Conservation (phyloP, 2,113 vertebrate genomes). For the Pelmatolapia mariae region DNA sequence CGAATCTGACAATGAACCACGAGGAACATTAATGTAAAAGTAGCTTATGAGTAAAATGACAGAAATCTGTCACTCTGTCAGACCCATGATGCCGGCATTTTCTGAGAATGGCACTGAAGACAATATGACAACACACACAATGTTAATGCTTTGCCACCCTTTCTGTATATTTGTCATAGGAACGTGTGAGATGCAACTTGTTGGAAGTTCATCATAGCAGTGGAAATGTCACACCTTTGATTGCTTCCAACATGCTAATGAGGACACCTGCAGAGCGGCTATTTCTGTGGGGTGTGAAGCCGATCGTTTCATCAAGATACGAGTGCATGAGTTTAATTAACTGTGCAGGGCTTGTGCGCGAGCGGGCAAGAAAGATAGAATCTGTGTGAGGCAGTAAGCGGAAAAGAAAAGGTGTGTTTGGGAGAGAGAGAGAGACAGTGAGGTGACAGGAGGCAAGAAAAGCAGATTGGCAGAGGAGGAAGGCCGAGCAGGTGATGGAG, state of each 20-base stretch:
- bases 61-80: not conserved
- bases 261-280: slow-evolving; percentile 23
- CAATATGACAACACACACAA: not conserved
- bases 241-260: slow-evolving; percentile 41
- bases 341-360: not conserved
- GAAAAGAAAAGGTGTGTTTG: not conserved
- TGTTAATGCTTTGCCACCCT: not conserved
- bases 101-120: not conserved
- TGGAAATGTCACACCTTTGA: slow-evolving; percentile 59
- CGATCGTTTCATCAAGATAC: not conserved
- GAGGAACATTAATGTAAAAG: not conserved
- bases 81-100: not conserved
- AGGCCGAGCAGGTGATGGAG: slow-evolving; percentile 46
- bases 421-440: not conserved
- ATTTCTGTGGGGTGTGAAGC: slow-evolving; percentile 45
- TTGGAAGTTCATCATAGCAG: slow-evolving; percentile 11
- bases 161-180: not conserved
- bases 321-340: slow-evolving; percentile 21
- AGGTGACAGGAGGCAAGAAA: slow-evolving; percentile 31
- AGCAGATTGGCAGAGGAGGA: slow-evolving; percentile 51
- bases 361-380: not conserved
- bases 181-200: not conserved
- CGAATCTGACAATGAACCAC: not conserved
- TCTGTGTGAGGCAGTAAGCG: not conserved
- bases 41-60: not conserved